Conservation (phyloP, 2,113 vertebrate species). For the Xiphophorus maculatus region DNA sequence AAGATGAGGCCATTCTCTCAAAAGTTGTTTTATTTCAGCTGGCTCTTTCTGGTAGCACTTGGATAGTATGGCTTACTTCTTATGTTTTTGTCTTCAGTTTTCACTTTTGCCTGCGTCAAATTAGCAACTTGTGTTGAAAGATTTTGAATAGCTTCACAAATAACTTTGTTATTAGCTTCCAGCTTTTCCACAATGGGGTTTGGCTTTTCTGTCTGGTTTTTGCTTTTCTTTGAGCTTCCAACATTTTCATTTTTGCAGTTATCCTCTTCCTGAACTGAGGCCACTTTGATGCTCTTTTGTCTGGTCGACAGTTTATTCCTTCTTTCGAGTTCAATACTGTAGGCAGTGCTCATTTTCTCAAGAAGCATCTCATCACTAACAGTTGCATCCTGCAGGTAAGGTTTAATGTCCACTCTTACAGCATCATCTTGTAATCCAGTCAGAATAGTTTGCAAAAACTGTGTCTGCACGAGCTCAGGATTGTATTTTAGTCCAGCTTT, state of each 20-base stretch:
- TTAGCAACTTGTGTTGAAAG: too few relatives aligned
- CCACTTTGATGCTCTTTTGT: neutral
- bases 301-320: neutral
- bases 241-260: neutral
- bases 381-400: neutral
- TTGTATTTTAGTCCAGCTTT: neutral
- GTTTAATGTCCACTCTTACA: neutral
- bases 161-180: neutral
- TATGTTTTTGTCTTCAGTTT: too few relatives aligned
- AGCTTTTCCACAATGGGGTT: neutral
- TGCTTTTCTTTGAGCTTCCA: neutral
- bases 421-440: neutral
- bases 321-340: neutral
- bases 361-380: neutral
- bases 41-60: neutral
- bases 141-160: neutral
- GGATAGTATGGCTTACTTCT: neutral
- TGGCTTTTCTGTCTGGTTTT: neutral
- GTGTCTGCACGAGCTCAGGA: neutral
- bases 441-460: slow-evolving; percentile 2
- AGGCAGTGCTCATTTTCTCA: neutral
- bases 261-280: neutral
- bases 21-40: too few relatives aligned
- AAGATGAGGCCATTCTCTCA: too few relatives aligned
- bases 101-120: too few relatives aligned